Percentiles rank a stretch among this genome's conserved stretches.
Evolutionary conservation across 35 echinoderm and acorn worm species (phyloP).

Genomic region (Ptychodera flava): DNA sequence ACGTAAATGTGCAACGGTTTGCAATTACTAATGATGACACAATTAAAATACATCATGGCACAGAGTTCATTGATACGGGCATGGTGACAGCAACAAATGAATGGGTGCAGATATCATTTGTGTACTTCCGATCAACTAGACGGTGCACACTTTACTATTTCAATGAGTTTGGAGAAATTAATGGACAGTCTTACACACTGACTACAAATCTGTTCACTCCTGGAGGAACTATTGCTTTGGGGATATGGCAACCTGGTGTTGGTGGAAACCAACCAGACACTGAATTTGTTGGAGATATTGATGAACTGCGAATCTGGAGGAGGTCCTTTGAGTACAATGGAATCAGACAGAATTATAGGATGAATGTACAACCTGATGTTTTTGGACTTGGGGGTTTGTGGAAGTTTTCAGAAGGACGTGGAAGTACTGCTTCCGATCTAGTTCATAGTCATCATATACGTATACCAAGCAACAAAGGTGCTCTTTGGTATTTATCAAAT

Average conservation of each 20-base stretch:
- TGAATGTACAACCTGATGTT: slow-evolving; percentile 39
- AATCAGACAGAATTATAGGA: slow-evolving; percentile 37
- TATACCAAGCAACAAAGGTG: slow-evolving; percentile 29
- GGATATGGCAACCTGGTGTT: slow-evolving; percentile 48
- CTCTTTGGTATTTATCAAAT: slow-evolving; percentile 41
- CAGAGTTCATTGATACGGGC: slow-evolving; percentile 28
- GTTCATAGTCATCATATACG: slow-evolving; percentile 23
- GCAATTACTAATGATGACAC: slow-evolving; percentile 47
- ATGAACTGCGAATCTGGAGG: slow-evolving; percentile 69
- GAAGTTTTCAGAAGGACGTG: slow-evolving; percentile 70
- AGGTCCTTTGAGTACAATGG: slow-evolving; percentile 41
- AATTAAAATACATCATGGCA: slow-evolving; percentile 30
- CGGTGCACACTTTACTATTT: slow-evolving; percentile 48
- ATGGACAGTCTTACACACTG: slow-evolving; percentile 30
- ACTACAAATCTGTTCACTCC: slow-evolving; percentile 21
- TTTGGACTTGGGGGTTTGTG: slow-evolving; percentile 47
- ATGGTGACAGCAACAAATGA: slow-evolving; percentile 24
- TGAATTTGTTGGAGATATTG: slow-evolving; percentile 60
- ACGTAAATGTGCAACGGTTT: slow-evolving; percentile 21
- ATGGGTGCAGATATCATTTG: slow-evolving; percentile 68
- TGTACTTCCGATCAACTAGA: slow-evolving; percentile 31
- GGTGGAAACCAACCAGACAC: slow-evolving; percentile 13
- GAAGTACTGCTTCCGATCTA: slow-evolving; percentile 19
- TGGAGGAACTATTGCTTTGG: slow-evolving; percentile 52
- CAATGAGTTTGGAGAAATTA: slow-evolving; percentile 26